Base-by-base conservation (phyloP, 2,888 invertebrate species). In the Plebejus melissa region DNA sequence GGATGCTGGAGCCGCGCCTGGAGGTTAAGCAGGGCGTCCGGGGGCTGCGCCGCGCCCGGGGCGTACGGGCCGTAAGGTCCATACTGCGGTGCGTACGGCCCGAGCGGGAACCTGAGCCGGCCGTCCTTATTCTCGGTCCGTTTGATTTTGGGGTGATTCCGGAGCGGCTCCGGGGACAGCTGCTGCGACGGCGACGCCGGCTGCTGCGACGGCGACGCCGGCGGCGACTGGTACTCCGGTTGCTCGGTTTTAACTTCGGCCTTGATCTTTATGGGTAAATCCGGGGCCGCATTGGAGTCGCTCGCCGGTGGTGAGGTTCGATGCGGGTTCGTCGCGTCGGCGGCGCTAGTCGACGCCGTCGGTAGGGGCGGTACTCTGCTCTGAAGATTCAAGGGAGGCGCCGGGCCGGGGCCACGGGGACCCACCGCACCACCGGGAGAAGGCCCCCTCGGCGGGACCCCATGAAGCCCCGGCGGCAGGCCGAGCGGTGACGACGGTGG, bases 31-130 rank as follows among this genome's bases (percentile, higher is more conserved):
- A 78, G 76, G 6, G 77, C 75, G 9, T 77, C 78, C 13, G 76
- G 79, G 36, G 80, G 76, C 74, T 77, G 79, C 4, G 78, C 78
- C 75, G 77, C 79, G 71, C 78, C 80, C 74, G 91, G 91, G 70
- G 91, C 92, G 82, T 92, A 93, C 0, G 93, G 93, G 0, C 90
- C 90, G 83, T 92, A 92, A 0, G 91, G 89, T 0, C 88, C 90
- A 80, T 91, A 93, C 78, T 91, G 91, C 0, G 94, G 94, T 72
- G 94, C 94, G 83, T 94, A 94, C 0, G 94, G 94, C 0, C 94
- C 94, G 3, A 92, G 87, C 54, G 94, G 94, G 79, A 83, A 92
- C 13, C 89, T 85, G 80, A 88, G 90, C 65, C 88, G 84, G 0
- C 94, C 84, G 74, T 90, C 91, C 80, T 93, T 93, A 79, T 88